phyloP scores from a whole-genome alignment of 2,113 vertebrate species.

The Leiothrix lutea region DNA sequence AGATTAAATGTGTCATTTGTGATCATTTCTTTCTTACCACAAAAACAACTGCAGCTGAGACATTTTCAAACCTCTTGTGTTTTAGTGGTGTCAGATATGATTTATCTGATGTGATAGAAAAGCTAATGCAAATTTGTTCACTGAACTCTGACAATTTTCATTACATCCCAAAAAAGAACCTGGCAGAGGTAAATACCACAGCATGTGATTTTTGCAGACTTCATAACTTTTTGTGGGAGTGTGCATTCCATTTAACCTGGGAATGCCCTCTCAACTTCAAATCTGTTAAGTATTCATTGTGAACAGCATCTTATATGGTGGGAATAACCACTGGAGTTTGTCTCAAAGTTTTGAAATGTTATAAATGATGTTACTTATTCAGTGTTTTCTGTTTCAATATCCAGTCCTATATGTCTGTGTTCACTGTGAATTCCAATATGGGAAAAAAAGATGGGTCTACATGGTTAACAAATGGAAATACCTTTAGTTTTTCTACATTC shows the following conservation, averaged over 20 bases:
- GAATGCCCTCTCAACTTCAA: background rate
- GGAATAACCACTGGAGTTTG: background rate
- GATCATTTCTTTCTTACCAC: background rate
- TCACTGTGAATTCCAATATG: background rate
- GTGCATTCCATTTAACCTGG: background rate
- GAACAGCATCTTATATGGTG: background rate
- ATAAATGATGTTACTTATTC: background rate
- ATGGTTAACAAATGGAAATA: background rate
- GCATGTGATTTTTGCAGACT: background rate
- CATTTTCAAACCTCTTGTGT: background rate
- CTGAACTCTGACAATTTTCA: constrained; percentile 7
- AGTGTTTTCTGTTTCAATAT: background rate
- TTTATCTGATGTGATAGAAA: background rate
- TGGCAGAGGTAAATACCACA: background rate
- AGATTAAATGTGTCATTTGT: background rate
- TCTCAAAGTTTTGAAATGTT: background rate
- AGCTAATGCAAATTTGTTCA: background rate
- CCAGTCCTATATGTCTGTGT: background rate
- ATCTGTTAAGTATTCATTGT: background rate
- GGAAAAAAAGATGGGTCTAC: background rate
- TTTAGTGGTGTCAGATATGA: background rate
- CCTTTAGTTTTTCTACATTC: background rate
- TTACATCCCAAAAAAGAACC: background rate
- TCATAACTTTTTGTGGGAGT: background rate
- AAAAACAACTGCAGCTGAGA: background rate